Percentiles rank a stretch among this genome's conserved stretches.
Evolutionary conservation across 1,140 invertebrate species (phyloP).

Genomic region (Popillia japonica): DNA sequence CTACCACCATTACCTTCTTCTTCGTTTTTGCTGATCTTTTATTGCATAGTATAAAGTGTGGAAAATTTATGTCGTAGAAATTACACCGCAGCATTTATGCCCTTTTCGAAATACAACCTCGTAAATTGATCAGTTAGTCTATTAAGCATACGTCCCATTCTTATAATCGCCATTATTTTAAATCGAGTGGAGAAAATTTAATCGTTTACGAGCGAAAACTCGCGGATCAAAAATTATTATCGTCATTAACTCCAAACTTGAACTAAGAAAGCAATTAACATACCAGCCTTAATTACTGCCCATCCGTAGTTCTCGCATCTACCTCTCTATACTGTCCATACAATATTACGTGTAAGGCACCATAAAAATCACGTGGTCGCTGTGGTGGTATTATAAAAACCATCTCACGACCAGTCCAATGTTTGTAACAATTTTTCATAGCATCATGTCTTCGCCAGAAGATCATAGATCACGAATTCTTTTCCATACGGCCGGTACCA

Average conservation of each 20-base stretch:
- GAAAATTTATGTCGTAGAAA: no score
- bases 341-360: no score
- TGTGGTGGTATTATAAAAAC: neutral
- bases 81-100: no score
- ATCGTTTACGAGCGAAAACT: neutral
- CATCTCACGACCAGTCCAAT: slow-evolving; percentile 5
- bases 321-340: no score
- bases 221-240: neutral
- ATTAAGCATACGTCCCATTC: neutral
- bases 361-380: slow-evolving; percentile 34
- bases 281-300: slow-evolving; percentile 15
- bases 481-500: no score
- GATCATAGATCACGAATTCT: slow-evolving; percentile 37
- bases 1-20: no score
- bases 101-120: neutral
- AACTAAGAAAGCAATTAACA: slow-evolving; percentile 34
- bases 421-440: slow-evolving; percentile 34
- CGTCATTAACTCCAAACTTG: neutral
- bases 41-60: no score
- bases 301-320: neutral
- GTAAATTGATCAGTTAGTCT: neutral
- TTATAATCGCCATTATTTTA: slow-evolving; percentile 19
- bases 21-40: no score
- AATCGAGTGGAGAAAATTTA: neutral
- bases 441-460: neutral